Percentiles rank a stretch among this genome's conserved stretches.
phyloP scores from a whole-genome alignment of 2,888 invertebrate species.

The Itoplectis maculator region DNA sequence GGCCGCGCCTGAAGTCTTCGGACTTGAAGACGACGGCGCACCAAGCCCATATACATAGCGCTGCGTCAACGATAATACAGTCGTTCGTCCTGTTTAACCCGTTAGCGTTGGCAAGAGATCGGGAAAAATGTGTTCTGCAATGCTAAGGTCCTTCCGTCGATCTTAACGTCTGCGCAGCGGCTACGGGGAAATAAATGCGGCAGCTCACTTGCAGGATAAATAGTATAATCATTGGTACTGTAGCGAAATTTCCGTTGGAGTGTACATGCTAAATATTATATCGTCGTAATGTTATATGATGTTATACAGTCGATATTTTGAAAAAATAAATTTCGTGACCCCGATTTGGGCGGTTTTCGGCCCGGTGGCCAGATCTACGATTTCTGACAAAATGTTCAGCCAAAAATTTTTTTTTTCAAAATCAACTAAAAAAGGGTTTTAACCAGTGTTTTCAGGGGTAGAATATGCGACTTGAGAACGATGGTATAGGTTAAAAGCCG shows the following conservation, averaged over 20 bases:
- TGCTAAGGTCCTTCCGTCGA: background rate
- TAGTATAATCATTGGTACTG: slow-evolving; percentile 1
- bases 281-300: background rate
- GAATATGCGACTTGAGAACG: no score
- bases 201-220: background rate
- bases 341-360: no score
- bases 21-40: slow-evolving; percentile 76
- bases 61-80: slow-evolving; percentile 67
- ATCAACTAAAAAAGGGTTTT: no score
- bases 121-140: slow-evolving; percentile 69
- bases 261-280: background rate
- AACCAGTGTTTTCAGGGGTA: no score
- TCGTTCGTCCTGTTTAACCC: slow-evolving; percentile 80
- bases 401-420: no score
- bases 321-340: no score
- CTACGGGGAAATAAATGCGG: background rate
- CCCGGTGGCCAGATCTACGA: no score
- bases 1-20: slow-evolving; percentile 52
- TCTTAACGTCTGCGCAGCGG: background rate
- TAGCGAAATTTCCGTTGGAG: background rate
- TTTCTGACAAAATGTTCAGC: no score
- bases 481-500: no score
- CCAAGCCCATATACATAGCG: slow-evolving; percentile 52
- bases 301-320: no score
- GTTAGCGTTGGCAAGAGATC: slow-evolving; percentile 69